A percentile compares a stretch with the other conserved stretches of the same genome.
phyloP scores from a whole-genome alignment of 2,797 vertebrate species.

The Sebastes elongatus region DNA sequence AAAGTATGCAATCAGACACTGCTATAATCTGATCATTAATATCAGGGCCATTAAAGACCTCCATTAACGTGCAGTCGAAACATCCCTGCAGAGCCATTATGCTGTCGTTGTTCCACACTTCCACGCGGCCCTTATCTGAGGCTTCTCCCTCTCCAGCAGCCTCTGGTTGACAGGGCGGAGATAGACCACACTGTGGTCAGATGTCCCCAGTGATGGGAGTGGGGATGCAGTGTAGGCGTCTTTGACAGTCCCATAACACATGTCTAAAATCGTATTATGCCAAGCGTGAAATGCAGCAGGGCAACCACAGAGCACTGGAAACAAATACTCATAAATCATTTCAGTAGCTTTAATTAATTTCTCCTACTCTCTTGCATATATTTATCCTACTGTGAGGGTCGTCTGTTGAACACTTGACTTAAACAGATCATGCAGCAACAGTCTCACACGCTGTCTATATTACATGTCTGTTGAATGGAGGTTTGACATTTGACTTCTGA shows the following conservation, averaged over 20 bases:
- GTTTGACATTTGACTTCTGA: not conserved
- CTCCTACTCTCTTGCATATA: not conserved
- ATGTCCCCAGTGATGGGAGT: accelerated
- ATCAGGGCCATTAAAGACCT: no score
- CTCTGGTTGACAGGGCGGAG: not conserved
- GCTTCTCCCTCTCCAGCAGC: not conserved
- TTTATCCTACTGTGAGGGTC: not conserved
- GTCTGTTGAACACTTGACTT: not conserved
- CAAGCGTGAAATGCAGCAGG: not conserved
- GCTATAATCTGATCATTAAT: no score
- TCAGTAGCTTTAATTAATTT: not conserved
- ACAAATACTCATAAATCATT: not conserved
- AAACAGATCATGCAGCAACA: not conserved
- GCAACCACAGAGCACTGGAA: not conserved
- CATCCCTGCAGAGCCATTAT: no score
- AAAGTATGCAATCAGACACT: no score
- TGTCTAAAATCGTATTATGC: not conserved
- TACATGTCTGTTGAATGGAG: not conserved
- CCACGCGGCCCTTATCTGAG: not conserved
- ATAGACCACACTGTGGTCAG: not conserved
- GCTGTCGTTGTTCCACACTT: no score
- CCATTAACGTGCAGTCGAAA: no score
- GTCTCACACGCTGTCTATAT: not conserved
- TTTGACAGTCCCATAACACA: not conserved
- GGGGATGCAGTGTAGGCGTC: not conserved